phyloP scores from a whole-genome alignment of 2,888 invertebrate genomes.

The Drosophila dives region DNA sequence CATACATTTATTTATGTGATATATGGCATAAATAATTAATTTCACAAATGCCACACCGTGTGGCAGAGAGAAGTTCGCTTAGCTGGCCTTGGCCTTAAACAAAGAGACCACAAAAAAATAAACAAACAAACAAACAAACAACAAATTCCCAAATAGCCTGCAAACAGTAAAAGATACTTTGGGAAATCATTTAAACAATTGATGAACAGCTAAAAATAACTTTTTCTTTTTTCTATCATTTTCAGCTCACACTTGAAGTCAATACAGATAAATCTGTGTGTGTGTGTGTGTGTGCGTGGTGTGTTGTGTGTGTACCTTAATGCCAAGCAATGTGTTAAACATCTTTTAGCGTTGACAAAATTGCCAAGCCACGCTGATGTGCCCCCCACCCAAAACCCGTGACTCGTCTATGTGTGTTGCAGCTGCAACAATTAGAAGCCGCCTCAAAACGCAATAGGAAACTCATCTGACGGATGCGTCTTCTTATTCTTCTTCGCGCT shows the following conservation, averaged over 20 bases:
- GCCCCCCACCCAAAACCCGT: background rate
- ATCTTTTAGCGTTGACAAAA: conserved; percentile 81
- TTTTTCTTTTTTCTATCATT: background rate
- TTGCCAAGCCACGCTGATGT: conserved; percentile 51
- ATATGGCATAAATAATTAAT: conserved; percentile 52
- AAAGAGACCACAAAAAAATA: conserved; percentile 11
- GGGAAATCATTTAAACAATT: conserved; percentile 46
- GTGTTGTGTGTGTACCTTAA: background rate
- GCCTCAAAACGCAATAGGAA: conserved; percentile 53
- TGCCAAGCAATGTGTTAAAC: conserved; percentile 78
- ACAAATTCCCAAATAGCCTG: conserved; percentile 8
- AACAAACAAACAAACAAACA: conserved; percentile 5
- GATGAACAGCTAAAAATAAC: conserved; percentile 49
- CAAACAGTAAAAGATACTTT: conserved; percentile 6
- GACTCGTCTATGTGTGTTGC: conserved; percentile 26
- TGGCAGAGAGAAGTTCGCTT: conserved; percentile 10
- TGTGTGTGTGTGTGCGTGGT: background rate
- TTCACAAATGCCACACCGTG: conserved; percentile 23
- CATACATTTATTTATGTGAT: conserved; percentile 33
- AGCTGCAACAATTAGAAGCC: conserved; percentile 78
- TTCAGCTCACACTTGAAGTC: conserved; percentile 35
- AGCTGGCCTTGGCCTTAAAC: conserved; percentile 52
- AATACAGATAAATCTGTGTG: background rate
- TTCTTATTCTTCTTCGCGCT: conserved; percentile 22
- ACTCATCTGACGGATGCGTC: conserved; percentile 71